Percentiles rank a stretch among this genome's conserved stretches.
phyloP scores from a whole-genome alignment of 2,888 invertebrate species.

The Anthophora plumipes region DNA sequence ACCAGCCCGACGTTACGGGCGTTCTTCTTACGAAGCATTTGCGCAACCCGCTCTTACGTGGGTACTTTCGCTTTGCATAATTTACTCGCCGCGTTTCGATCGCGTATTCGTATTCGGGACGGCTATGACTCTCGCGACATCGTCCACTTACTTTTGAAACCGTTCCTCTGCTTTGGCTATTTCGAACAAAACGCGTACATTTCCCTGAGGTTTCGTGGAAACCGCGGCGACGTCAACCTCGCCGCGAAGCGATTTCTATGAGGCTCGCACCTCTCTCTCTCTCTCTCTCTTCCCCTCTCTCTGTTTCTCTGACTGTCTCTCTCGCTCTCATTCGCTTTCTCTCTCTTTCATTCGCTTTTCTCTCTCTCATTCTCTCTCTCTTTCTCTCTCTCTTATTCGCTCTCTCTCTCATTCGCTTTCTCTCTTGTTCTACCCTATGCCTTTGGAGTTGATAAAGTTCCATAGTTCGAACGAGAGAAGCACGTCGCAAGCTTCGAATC shows the following conservation, averaged over 20 bases:
- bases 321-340: no score
- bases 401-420: no score
- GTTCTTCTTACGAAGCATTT: constrained; percentile 72
- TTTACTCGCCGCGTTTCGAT: constrained; percentile 73
- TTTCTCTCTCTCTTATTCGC: neutral
- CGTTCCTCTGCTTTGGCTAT: constrained; percentile 21
- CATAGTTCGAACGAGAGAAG: neutral
- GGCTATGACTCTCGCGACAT: constrained; percentile 60
- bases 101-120: constrained; percentile 72
- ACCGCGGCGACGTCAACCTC: neutral
- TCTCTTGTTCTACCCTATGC: no score
- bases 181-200: constrained; percentile 12
- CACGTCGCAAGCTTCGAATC: constrained; percentile 7
- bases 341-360: neutral
- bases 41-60: constrained; percentile 73
- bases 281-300: no score
- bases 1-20: constrained; percentile 65
- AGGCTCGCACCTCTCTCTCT: neutral
- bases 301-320: neutral
- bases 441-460: neutral
- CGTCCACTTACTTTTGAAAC: constrained; percentile 61
- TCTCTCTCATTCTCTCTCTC: neutral
- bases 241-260: neutral
- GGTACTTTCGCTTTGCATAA: constrained; percentile 76
- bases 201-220: constrained; percentile 24